A percentile compares a stretch with the other conserved stretches of the same genome.
Evolutionary conservation across 2,797 vertebrate genomes (phyloP).

Genomic region (Catamblyrhynchus diadema): DNA sequence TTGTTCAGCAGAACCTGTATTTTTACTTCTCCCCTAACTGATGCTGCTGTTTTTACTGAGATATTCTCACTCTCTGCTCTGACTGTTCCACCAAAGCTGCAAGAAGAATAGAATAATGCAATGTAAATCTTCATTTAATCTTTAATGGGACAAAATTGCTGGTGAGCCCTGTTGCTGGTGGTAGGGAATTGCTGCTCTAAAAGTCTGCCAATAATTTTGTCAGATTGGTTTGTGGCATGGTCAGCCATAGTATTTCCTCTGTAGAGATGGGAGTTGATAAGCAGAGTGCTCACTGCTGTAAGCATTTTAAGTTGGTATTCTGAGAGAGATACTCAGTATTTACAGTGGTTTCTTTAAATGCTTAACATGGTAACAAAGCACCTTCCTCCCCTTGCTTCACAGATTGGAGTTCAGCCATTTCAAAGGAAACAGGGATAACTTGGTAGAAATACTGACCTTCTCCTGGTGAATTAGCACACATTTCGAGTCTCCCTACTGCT

Average conservation of each 20-base stretch:
- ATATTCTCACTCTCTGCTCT: neutral
- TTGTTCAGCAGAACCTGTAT: neutral
- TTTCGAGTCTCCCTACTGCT: neutral
- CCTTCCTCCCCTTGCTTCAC: neutral
- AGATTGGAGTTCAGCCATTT: neutral
- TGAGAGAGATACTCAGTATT: neutral
- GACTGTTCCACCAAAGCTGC: neutral
- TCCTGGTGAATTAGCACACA: neutral
- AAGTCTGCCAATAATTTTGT: neutral
- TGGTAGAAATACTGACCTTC: neutral
- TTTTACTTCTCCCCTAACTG: neutral
- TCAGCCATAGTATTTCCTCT: neutral
- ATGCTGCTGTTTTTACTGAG: neutral
- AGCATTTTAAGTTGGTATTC: neutral
- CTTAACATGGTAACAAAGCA: neutral
- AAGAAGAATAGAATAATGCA: neutral
- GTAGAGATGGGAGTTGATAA: neutral
- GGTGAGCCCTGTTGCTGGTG: neutral
- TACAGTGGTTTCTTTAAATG: neutral
- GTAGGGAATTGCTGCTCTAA: neutral
- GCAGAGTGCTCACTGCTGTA: neutral
- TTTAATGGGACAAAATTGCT: neutral
- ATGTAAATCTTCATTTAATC: neutral
- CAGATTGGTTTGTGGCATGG: neutral
- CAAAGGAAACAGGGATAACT: neutral